Percentiles rank a stretch among this genome's conserved stretches.
These are phyloP conservation scores for Imbricaverruca yamaguchii DNA, from an alignment of 2,888 invertebrate species.

Conservation along the genomic window DNA sequence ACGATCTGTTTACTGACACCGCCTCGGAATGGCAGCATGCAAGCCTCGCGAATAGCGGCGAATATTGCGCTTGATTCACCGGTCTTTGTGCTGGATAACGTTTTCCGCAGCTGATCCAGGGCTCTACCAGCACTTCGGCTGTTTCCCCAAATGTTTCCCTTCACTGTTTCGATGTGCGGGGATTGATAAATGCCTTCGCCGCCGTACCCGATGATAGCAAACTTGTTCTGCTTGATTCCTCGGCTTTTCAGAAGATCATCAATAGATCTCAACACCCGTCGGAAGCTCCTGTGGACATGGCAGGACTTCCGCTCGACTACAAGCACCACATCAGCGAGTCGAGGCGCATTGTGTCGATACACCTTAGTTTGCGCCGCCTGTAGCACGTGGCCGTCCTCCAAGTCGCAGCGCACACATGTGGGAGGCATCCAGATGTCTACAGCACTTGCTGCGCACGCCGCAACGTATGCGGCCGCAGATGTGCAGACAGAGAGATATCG, in stretches of 20 bases:
- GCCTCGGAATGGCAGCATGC: constrained; percentile 42
- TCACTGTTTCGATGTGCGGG: background rate
- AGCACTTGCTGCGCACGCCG: constrained; percentile 53
- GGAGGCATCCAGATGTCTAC: constrained; percentile 56
- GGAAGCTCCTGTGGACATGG: background rate
- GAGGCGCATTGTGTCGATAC: background rate
- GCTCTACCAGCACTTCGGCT: background rate
- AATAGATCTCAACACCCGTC: background rate
- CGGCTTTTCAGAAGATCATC: background rate
- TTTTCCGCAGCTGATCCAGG: background rate
- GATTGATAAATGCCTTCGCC: background rate
- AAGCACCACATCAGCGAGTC: background rate
- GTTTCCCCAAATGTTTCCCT: background rate
- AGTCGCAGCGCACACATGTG: constrained; percentile 47
- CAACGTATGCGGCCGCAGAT: constrained; percentile 61
- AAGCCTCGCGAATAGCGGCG: constrained; percentile 38
- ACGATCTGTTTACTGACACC: constrained; percentile 46
- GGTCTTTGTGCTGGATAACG: background rate
- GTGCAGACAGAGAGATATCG: constrained; percentile 50
- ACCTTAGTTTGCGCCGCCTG: constrained; percentile 38
- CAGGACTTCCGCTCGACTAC: background rate
- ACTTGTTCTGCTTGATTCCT: background rate
- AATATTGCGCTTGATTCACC: constrained; percentile 33
- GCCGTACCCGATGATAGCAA: background rate
- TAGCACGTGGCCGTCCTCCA: constrained; percentile 37